Evolutionary conservation across 92 coral and sea anemone species (phyloP), one percentile per base, ranked within the genome.

Genomic region (Diadumene lineata): DNA sequence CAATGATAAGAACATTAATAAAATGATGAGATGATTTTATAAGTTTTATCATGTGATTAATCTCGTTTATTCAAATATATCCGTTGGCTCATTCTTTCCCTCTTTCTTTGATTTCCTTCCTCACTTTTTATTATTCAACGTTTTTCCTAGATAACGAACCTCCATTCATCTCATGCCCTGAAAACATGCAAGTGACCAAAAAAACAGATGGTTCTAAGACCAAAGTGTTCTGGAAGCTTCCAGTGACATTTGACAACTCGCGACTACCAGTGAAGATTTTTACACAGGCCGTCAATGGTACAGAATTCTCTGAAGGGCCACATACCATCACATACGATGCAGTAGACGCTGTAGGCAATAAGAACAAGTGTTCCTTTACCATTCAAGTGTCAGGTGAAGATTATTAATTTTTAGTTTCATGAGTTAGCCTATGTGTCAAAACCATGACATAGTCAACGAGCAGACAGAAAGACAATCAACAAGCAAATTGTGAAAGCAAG

Each of bases 201-300:
- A 44, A 79, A 28, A 58, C 56, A 18, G 31, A 26, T 55, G 67
- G n/a, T 0, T 72, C 65, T 2, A 50, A 57, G 1, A 43, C 80
- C 17, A 79, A 56, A 4, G 97, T 90, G 18, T 76, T 50, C 66
- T 94, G 98, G 98, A 74, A 63, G 22, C 82, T 88, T 0, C 97
- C 96, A 6, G 63, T 85, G 4, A 82, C 80, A 80, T 84, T 88
- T 15, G 98, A 94, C 74, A 94, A 94, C 62, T 88, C 97, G 46
- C 90, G 90, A 11, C 50, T 27, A 34, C 60, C 87, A 0, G 87
- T 94, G 18, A 85, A 67, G 16, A 62, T 92, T 31, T 85, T 91
- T 34, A 81, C 90, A 0, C 82, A 82, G 53, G 75, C 92, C 17
- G 68, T 77, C 43, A 94, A 94, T 43, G 96, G 96, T 15, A 82